Evolutionary conservation across 2,113 vertebrate genomes (phyloP).

Genomic region (Ursus arctos): DNA sequence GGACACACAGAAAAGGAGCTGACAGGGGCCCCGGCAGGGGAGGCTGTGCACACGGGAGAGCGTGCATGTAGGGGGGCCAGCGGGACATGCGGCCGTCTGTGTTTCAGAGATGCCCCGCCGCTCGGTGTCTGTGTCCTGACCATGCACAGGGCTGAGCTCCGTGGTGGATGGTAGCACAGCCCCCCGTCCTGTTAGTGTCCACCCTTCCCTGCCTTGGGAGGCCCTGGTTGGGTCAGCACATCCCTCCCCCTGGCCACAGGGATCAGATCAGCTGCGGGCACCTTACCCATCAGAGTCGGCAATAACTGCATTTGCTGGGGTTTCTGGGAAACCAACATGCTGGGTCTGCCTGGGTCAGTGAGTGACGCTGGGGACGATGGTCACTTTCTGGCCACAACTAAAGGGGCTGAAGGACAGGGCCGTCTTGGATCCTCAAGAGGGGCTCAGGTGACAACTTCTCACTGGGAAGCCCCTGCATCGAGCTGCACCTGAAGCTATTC

Average conservation of each 20-base stretch:
- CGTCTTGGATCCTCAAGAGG: too few species aligned
- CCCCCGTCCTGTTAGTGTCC: too few species aligned
- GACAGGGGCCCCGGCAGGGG: not conserved
- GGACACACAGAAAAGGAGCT: not conserved
- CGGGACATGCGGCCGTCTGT: fast-evolving
- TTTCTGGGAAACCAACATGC: not conserved
- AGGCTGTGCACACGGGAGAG: fast-evolving
- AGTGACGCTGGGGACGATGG: not conserved
- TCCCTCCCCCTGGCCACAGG: not conserved
- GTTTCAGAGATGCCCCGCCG: not conserved
- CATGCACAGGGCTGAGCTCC: fast-evolving
- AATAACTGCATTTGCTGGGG: not conserved
- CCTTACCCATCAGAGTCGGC: not conserved
- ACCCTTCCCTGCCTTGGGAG: not conserved
- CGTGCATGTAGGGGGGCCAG: fast-evolving
- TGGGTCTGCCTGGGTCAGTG: not conserved
- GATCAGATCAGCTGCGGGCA: fast-evolving
- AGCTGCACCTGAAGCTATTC: not conserved
- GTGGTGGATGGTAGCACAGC: fast-evolving
- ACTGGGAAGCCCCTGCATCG: not conserved
- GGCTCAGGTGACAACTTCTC: not conserved
- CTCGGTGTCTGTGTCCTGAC: not conserved
- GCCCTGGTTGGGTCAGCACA: not conserved
- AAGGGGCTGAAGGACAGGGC: not conserved
- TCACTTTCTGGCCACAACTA: not conserved